A percentile compares a stretch with the other conserved stretches of the same genome.
Conservation (phyloP, 92 coral and sea anemone genomes). For the Montipora capitata region DNA sequence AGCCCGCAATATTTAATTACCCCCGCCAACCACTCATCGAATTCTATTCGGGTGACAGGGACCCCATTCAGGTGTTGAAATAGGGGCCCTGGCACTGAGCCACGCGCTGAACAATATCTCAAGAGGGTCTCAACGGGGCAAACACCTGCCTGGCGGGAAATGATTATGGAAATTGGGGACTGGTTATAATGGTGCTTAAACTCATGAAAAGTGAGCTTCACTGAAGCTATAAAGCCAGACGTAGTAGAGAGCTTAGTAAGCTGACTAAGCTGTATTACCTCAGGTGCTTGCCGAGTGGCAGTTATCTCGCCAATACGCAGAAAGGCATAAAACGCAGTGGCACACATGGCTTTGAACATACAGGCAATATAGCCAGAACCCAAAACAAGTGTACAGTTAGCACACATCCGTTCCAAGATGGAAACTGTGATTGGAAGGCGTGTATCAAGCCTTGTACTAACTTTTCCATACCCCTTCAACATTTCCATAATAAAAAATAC, state of each 20-base stretch:
- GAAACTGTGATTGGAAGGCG: constrained; percentile 46
- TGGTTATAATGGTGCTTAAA: too few relatives aligned
- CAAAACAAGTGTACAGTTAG: not conserved
- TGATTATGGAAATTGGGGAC: too few relatives aligned
- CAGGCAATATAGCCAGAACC: not conserved
- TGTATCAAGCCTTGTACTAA: constrained; percentile 3
- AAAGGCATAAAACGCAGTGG: constrained; percentile 38
- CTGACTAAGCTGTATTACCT: constrained; percentile 32
- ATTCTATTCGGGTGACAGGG: constrained; percentile 28
- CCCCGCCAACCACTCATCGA: constrained; percentile 44
- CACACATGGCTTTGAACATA: constrained; percentile 34
- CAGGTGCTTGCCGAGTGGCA: constrained; percentile 24
- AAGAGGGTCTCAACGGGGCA: too few relatives aligned
- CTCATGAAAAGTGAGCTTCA: not conserved
- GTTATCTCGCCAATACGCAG: constrained; percentile 36
- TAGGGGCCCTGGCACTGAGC: constrained; percentile 35
- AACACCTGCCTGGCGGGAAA: too few relatives aligned
- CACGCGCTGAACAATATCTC: constrained; percentile 17
- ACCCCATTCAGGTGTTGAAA: constrained; percentile 45
- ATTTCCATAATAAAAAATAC: too few relatives aligned
- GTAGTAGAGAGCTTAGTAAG: constrained; percentile 19
- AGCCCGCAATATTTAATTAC: constrained; percentile 37
- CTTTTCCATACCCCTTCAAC: too few relatives aligned
- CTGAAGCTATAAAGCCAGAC: constrained; percentile 15
- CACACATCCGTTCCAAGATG: constrained; percentile 9